phyloP scores from a whole-genome alignment of 2,113 vertebrate genomes.

The Coryphaenoides rupestris region DNA sequence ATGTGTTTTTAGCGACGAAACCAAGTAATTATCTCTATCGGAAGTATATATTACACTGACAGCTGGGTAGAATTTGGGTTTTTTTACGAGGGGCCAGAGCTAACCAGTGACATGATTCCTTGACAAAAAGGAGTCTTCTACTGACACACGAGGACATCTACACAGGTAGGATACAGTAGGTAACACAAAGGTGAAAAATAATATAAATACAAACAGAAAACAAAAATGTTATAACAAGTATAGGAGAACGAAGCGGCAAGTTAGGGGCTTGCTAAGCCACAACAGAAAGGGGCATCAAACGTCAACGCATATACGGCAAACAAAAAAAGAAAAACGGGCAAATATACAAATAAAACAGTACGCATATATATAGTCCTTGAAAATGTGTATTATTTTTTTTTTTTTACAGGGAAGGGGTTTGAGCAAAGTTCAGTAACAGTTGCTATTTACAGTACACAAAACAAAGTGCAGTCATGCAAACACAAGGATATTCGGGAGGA shows the following conservation, averaged over 20 bases:
- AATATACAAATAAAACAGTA: not conserved
- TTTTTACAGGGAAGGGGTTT: not conserved
- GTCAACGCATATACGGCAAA: not conserved
- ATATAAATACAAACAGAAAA: not conserved
- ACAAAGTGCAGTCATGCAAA: conserved; percentile 18
- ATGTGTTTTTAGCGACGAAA: too few relatives aligned
- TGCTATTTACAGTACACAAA: conserved; percentile 13
- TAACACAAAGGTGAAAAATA: not conserved
- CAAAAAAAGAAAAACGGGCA: not conserved
- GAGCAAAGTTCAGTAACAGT: not conserved
- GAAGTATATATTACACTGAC: too few relatives aligned
- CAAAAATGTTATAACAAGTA: not conserved
- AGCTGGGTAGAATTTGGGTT: too few relatives aligned
- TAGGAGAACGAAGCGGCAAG: not conserved
- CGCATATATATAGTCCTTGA: not conserved
- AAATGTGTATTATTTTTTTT: not conserved
- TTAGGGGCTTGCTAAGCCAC: not conserved
- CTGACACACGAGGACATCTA: not conserved
- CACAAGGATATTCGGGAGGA: conserved; percentile 5
- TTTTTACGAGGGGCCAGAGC: too few relatives aligned
- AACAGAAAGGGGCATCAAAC: not conserved
- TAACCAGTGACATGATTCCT: not conserved
- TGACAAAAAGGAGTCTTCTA: not conserved
- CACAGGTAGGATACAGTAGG: not conserved
- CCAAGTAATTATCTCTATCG: too few relatives aligned